Evolutionary conservation across 1,140 invertebrate genomes (phyloP).

Genomic region (Drosophila murphyi): DNA sequence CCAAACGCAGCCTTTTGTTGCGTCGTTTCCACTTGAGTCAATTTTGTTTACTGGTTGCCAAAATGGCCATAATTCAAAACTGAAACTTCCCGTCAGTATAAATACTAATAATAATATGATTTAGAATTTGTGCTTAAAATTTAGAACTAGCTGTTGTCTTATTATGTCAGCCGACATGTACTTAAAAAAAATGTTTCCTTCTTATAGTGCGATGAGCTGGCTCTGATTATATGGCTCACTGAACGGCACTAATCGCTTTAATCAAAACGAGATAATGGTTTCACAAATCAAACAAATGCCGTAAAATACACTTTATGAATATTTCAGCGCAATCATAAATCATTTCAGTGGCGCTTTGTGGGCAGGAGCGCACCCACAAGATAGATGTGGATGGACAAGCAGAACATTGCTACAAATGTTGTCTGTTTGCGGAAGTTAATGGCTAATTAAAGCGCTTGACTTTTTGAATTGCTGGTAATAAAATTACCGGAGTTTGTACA

Average conservation of each 20-base stretch:
- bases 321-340: conserved; percentile 66
- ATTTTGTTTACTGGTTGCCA: conserved; percentile 3
- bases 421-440: conserved; percentile 77
- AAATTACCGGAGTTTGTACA: conserved; percentile 57
- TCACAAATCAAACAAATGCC: conserved; percentile 71
- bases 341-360: conserved; percentile 39
- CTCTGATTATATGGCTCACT: conserved; percentile 37
- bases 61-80: conserved; percentile 64
- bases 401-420: conserved; percentile 62
- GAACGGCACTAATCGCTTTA: conserved; percentile 53
- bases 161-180: too few species aligned
- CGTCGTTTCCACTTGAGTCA: conserved; percentile 47
- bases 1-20: conserved; percentile 55
- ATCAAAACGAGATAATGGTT: conserved; percentile 59
- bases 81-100: conserved; percentile 65
- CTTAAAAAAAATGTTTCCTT: conserved; percentile 26
- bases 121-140: conserved; percentile 36
- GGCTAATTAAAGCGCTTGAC: conserved; percentile 79
- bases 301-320: conserved; percentile 62
- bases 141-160: conserved; percentile 32
- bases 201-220: conserved; percentile 14
- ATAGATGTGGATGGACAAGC: conserved; percentile 37
- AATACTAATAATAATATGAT: conserved; percentile 22
- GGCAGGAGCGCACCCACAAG: conserved; percentile 68
- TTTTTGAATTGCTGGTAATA: conserved; percentile 57